phyloP scores from a whole-genome alignment of 2,888 invertebrate genomes.

The Belgica antarctica region DNA sequence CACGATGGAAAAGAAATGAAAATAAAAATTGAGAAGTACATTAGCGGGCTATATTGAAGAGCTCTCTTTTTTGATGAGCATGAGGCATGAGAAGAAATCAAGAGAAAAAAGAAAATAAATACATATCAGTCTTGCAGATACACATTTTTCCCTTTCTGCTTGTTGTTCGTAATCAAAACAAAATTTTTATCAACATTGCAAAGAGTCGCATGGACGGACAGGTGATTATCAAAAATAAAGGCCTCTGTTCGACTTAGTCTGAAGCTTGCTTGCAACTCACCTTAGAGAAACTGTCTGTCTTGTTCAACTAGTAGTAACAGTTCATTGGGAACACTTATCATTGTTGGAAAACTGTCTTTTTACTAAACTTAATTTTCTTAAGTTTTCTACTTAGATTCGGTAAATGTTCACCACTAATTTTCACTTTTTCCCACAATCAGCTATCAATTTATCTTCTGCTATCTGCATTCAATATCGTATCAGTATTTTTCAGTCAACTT shows the following conservation, averaged over 20 bases:
- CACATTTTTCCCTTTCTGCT: conserved; percentile 29
- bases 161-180: conserved; percentile 40
- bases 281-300: neutral
- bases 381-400: neutral
- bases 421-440: too few relatives aligned
- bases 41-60: conserved; percentile 30
- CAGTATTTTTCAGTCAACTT: conserved; percentile 11
- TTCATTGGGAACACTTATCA: conserved; percentile 18
- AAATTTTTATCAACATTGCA: conserved; percentile 34
- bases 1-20: conserved; percentile 22
- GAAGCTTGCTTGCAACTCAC: neutral
- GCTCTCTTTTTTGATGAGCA: conserved; percentile 40
- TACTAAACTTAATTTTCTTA: neutral
- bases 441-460: neutral
- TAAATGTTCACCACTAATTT: neutral
- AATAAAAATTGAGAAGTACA: conserved; percentile 40
- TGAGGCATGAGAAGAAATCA: conserved; percentile 43
- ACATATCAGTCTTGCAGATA: conserved; percentile 34
- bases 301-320: conserved; percentile 15
- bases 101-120: conserved; percentile 32
- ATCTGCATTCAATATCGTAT: neutral
- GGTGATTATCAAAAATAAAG: conserved; percentile 22
- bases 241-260: too few relatives aligned
- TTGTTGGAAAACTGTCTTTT: conserved; percentile 15
- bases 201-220: conserved; percentile 42